Conservation (phyloP, 1,140 invertebrate genomes). For the Ostrea edulis region DNA sequence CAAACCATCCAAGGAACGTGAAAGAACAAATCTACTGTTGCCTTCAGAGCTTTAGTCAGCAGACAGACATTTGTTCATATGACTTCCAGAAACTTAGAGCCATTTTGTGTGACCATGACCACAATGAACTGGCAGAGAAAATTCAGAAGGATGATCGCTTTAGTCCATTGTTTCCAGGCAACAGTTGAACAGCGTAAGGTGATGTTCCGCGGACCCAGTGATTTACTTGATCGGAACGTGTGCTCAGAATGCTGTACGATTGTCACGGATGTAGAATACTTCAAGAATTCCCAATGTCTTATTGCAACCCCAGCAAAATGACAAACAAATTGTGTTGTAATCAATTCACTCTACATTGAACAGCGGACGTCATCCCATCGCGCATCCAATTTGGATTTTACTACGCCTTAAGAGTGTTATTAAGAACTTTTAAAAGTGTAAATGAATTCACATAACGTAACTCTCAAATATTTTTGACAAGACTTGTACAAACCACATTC, state of each 20-base stretch:
- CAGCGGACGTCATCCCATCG: no score
- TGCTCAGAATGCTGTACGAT: not conserved
- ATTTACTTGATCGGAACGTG: not conserved
- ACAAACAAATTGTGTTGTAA: no score
- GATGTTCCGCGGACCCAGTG: not conserved
- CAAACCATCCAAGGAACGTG: not conserved
- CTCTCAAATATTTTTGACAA: no score
- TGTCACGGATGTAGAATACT: not conserved
- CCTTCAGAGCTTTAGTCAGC: not conserved
- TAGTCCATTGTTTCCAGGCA: not conserved
- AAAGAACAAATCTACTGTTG: conserved; percentile 10
- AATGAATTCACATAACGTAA: no score
- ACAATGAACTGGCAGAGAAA: not conserved
- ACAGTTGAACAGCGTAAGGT: not conserved
- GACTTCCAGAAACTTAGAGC: not conserved
- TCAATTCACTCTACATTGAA: no score
- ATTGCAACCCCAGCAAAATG: no score
- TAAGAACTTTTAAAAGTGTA: no score
- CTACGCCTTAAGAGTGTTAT: no score
- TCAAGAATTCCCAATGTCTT: no score
- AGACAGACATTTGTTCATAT: not conserved
- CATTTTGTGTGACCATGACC: not conserved
- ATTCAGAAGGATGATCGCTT: not conserved
- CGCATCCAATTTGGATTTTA: no score
- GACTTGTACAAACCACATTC: no score